Percentiles rank a stretch among this genome's conserved stretches.
Evolutionary conservation across 2,113 vertebrate genomes (phyloP).

Genomic region (Circaetus gallicus): DNA sequence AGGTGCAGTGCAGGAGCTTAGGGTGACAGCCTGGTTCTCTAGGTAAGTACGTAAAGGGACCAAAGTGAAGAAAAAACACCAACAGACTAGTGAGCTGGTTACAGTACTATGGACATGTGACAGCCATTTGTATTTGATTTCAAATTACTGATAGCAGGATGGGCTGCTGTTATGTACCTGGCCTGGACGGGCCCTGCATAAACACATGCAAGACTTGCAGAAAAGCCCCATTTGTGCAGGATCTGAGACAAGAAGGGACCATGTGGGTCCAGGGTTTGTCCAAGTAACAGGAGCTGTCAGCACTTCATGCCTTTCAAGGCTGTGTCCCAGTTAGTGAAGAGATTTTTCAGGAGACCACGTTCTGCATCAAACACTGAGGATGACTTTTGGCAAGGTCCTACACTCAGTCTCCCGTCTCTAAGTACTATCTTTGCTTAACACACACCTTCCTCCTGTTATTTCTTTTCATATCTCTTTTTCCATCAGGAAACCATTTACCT

Average conservation of each 20-base stretch:
- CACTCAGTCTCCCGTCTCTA: neutral
- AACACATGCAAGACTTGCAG: neutral
- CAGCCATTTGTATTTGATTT: neutral
- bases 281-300: neutral
- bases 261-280: neutral
- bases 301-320: neutral
- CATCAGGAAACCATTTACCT: slow-evolving; percentile 65
- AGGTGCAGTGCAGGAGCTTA: neutral
- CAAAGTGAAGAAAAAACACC: neutral
- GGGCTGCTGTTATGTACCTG: neutral
- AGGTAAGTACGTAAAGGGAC: neutral
- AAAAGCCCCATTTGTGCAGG: neutral
- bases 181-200: fast-evolving
- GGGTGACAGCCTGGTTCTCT: neutral
- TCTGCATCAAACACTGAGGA: neutral
- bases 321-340: neutral
- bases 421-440: neutral
- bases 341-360: neutral
- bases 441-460: neutral
- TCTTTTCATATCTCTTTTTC: slow-evolving; percentile 37
- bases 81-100: neutral
- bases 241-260: neutral
- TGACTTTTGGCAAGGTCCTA: neutral
- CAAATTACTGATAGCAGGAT: neutral
- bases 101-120: fast-evolving